A percentile compares a stretch with the other conserved stretches of the same genome.
These are phyloP conservation scores for Drosophila jambulina DNA, from an alignment of 1,140 invertebrate species.

Conservation along the genomic window DNA sequence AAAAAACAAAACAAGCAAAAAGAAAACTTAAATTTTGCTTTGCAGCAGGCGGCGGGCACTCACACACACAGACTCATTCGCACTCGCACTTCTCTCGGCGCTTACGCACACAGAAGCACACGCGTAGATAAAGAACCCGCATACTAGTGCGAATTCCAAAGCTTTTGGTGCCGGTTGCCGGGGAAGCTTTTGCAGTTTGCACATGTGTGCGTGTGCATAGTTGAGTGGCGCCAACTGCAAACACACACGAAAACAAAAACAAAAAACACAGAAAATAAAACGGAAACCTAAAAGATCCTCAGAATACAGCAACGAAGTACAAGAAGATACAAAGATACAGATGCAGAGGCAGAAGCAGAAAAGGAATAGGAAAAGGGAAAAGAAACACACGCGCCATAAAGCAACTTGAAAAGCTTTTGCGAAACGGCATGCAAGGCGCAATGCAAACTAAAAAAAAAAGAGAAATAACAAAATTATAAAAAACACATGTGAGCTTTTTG, in stretches of 20 bases:
- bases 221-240: conserved; percentile 62
- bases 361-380: conserved; percentile 1
- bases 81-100: conserved; percentile 11
- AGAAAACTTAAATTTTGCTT: conserved; percentile 64
- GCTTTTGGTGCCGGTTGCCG: conserved; percentile 54
- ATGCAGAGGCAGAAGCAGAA: conserved; percentile 4
- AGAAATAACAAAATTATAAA: conserved; percentile 21
- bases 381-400: conserved; percentile 17
- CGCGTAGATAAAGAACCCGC: conserved; percentile 46
- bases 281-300: conserved; percentile 53
- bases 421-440: conserved; percentile 47
- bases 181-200: conserved; percentile 54
- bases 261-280: conserved; percentile 14
- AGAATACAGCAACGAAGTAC: conserved; percentile 6
- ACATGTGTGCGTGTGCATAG: conserved; percentile 56
- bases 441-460: conserved; percentile 52
- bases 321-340: conserved; percentile 34
- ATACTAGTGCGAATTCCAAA: conserved; percentile 27
- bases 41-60: conserved; percentile 47
- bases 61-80: conserved; percentile 16
- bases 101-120: conserved; percentile 20
- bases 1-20: conserved; percentile 10
- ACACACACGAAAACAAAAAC: conserved; percentile 24
- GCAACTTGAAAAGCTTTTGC: conserved; percentile 30
- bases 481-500: conserved; percentile 69